These are phyloP conservation scores for Cliona cf. orientalis DNA, from an alignment of 37 sponge, comb jelly and placozoan species.

Conservation along the genomic window DNA sequence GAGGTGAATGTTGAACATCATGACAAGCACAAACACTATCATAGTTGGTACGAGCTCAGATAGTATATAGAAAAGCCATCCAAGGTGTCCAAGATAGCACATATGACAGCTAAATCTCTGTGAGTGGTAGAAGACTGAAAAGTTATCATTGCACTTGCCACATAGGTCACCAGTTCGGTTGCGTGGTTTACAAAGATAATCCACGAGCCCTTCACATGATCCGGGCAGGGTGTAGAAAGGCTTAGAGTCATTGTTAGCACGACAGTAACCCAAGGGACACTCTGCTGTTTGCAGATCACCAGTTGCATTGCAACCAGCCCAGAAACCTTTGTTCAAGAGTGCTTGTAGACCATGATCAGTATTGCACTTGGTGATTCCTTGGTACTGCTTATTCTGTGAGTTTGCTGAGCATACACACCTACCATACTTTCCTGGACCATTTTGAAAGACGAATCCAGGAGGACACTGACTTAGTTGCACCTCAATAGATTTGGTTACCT, in stretches of 20 bases:
- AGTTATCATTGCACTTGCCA: constrained; percentile 15
- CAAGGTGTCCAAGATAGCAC: not conserved
- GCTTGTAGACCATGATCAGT: not conserved
- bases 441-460: constrained; percentile 23
- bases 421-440: too few species aligned
- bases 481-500: not conserved
- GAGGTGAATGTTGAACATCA: constrained; percentile 28
- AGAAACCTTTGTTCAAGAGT: constrained; percentile 33
- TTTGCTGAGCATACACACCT: constrained; percentile 21
- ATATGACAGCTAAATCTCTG: constrained; percentile 6
- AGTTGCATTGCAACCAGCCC: constrained; percentile 42
- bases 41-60: constrained; percentile 52
- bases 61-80: constrained; percentile 18
- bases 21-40: constrained; percentile 13
- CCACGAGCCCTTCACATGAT: constrained; percentile 11
- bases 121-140: constrained; percentile 46
- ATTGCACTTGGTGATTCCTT: constrained; percentile 23
- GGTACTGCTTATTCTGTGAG: not conserved
- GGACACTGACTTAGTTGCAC: constrained; percentile 18
- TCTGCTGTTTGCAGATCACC: not conserved
- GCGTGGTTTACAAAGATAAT: constrained; percentile 17
- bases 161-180: constrained; percentile 41
- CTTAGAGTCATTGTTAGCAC: too few species aligned
- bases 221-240: constrained; percentile 5
- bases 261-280: constrained; percentile 49